A percentile compares a stretch with the other conserved stretches of the same genome.
phyloP scores from a whole-genome alignment of 1,140 invertebrate genomes.

The Diuraphis noxia region DNA sequence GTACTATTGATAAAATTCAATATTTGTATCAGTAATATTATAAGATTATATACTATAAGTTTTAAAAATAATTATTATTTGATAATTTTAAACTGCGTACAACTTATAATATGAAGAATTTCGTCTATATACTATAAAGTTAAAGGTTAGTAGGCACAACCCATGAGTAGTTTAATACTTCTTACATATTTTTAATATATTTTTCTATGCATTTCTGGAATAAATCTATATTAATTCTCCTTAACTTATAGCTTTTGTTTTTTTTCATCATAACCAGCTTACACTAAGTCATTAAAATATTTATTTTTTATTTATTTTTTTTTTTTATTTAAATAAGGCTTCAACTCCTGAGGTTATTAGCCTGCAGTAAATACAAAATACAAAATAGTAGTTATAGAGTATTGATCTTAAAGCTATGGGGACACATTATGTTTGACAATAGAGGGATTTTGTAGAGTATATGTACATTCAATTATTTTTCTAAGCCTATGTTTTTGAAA shows the following conservation, averaged over 20 bases:
- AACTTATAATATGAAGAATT: background rate
- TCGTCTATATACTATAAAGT: rapidly evolving
- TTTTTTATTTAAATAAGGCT: no score
- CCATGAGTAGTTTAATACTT: background rate
- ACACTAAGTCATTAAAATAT: background rate
- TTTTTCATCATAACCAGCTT: background rate
- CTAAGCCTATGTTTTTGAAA: no score
- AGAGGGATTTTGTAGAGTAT: no score
- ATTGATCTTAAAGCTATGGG: no score
- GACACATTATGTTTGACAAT: no score
- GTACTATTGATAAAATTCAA: background rate
- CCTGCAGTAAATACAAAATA: no score
- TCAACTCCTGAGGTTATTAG: no score
- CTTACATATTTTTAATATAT: background rate
- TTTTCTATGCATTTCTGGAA: background rate
- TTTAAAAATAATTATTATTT: background rate
- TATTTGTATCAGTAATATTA: background rate
- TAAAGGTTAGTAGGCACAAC: no score
- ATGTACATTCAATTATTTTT: no score
- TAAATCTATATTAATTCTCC: background rate
- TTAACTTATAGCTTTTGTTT: background rate
- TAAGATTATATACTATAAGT: background rate
- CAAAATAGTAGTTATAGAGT: no score
- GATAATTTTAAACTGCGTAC: background rate
- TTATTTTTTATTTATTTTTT: no score